These are phyloP conservation scores for Synanthedon tipuliformis DNA, from an alignment of 2,888 invertebrate genomes.

Conservation along the genomic window DNA sequence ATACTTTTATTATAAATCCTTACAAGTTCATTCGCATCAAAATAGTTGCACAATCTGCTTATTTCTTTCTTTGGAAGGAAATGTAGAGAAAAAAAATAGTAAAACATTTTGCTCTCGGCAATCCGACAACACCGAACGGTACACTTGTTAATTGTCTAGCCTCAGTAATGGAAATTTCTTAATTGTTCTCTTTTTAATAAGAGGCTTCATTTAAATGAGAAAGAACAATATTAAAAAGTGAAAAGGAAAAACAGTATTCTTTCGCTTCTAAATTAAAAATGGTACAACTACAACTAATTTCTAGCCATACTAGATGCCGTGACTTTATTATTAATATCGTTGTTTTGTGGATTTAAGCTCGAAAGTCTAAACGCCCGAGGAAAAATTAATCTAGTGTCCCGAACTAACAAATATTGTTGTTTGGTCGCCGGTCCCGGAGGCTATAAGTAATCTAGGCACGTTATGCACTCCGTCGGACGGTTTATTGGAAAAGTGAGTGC, in stretches of 20 bases:
- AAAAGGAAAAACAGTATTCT: neutral
- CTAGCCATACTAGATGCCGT: too few species aligned
- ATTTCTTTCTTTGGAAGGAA: neutral
- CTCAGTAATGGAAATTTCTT: conserved; percentile 11
- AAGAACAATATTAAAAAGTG: neutral
- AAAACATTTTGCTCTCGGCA: neutral
- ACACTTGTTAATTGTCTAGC: neutral
- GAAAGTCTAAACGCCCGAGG: conserved; percentile 39
- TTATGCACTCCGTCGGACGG: conserved; percentile 51
- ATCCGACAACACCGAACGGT: neutral
- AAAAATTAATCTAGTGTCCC: conserved; percentile 62
- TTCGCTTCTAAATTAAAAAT: neutral
- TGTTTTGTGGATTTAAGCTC: too few species aligned
- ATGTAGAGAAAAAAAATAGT: neutral
- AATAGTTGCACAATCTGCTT: neutral
- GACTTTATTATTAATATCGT: too few species aligned
- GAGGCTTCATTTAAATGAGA: conserved; percentile 12
- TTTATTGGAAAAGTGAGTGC: conserved; percentile 58
- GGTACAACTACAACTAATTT: too few species aligned
- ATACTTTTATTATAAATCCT: too few species aligned
- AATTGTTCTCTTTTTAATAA: conserved; percentile 12
- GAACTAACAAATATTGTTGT: conserved; percentile 61
- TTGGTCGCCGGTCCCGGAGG: conserved; percentile 43
- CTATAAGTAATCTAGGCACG: conserved; percentile 62
- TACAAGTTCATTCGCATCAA: too few species aligned